Percentiles rank a stretch among this genome's conserved stretches.
phyloP scores from a whole-genome alignment of 2,113 vertebrate genomes.

The Otis tarda region DNA sequence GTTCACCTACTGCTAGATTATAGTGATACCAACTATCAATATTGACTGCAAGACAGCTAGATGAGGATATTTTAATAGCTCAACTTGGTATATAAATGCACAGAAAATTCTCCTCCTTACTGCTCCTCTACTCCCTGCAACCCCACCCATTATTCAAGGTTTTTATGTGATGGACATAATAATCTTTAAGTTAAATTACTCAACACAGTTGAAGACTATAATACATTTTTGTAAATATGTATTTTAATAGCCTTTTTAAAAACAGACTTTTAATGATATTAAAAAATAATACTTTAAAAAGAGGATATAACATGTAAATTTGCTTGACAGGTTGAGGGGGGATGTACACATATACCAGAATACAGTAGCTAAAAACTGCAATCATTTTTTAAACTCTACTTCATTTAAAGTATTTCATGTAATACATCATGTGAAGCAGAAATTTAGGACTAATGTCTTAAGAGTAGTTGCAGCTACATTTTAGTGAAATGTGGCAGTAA shows the following conservation, averaged over 20 bases:
- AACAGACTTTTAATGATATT: neutral
- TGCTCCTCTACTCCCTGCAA: accelerated
- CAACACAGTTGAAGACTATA: neutral
- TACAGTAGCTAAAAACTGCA: neutral
- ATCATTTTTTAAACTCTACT: neutral
- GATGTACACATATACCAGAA: neutral
- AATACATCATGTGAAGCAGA: conserved; percentile 10
- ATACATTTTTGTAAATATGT: neutral
- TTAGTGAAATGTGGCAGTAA: conserved; percentile 43
- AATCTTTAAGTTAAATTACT: neutral
- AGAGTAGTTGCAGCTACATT: conserved; percentile 50
- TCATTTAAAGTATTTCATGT: conserved; percentile 36
- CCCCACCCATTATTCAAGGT: neutral
- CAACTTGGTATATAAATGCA: neutral
- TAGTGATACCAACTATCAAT: neutral
- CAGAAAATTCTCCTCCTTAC: neutral
- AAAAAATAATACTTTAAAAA: neutral
- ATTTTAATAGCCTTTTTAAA: neutral
- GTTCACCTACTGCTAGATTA: neutral
- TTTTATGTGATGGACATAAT: neutral
- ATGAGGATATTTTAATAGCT: neutral
- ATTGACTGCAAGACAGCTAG: neutral
- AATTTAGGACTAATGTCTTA: conserved; percentile 14
- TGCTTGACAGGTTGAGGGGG: accelerated
- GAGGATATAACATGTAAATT: neutral